phyloP scores from a whole-genome alignment of 1,140 invertebrate species.

The Tetragnatha versicolor region DNA sequence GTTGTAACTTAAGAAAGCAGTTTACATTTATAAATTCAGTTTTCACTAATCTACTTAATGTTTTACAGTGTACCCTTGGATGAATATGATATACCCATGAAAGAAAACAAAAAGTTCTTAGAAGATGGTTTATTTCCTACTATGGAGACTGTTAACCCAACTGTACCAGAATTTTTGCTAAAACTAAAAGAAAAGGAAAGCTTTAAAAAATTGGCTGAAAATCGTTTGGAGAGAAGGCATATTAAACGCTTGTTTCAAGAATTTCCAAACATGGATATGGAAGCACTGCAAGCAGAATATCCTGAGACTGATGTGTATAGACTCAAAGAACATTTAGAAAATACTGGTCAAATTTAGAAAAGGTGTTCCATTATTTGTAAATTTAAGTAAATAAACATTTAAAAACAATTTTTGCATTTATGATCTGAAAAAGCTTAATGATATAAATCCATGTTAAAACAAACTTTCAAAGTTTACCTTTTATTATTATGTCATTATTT shows the following conservation, averaged over 20 bases:
- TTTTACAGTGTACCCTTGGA: conserved; percentile 29
- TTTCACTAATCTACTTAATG: neutral
- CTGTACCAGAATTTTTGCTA: conserved; percentile 56
- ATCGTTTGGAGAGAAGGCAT: conserved; percentile 58
- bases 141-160: conserved; percentile 51
- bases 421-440: too few species aligned
- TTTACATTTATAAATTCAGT: neutral
- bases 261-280: conserved; percentile 79
- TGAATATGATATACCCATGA: conserved; percentile 58
- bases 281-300: conserved; percentile 75
- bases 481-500: too few species aligned
- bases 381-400: too few species aligned
- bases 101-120: conserved; percentile 56
- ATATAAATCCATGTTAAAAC: too few species aligned
- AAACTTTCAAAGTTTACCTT: too few species aligned
- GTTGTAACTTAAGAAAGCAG: neutral
- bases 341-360: conserved; percentile 18
- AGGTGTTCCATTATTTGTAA: too few species aligned
- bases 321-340: conserved; percentile 43
- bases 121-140: conserved; percentile 47
- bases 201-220: neutral
- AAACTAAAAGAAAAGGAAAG: conserved; percentile 47
- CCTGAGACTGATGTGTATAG: conserved; percentile 77
- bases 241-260: conserved; percentile 74
- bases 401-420: too few species aligned